Base-by-base conservation (phyloP, 2,888 invertebrate species). In the Nineta flava region DNA sequence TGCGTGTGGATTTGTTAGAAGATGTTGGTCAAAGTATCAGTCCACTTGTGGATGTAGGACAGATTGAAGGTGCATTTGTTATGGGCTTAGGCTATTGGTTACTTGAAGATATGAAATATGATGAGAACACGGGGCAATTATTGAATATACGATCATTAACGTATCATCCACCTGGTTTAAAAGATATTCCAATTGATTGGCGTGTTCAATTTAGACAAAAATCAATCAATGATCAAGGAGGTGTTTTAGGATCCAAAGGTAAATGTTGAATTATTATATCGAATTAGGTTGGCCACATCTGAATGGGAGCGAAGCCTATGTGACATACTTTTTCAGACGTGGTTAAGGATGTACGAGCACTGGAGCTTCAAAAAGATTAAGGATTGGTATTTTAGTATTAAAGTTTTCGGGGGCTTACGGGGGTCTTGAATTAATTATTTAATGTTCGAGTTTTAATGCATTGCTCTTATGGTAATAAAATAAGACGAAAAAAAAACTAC, bases 111-210 rank as follows among this genome's bases (percentile, higher is more conserved):
- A 61, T 83, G 17, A 65, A 79, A 1, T 81, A 76, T 52, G 77
- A 83, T 55, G 65, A 72, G 3, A 79, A 76, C 4, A 26, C 26
- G 4, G 90, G 87, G 1, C 70, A 74, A 55, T 62, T 86, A 3
- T 68, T 83, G 7, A 86, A 87, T 1, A 76, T 81, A 57, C 74
- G 85, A 47, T 87, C 88, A 2, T 91, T 88, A 88, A 83, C 75
- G 46, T 87, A 87, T 58, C 84, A 84, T 57, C 77, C 81, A 2
- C 85, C 86, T 0, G 83, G 83, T 1, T 75, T 77, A 0, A 85
- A 83, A 59, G 87, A 87, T 56, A 84, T 87, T 58, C 86, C 87
- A 1, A 73, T 78, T 16, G 83, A 87, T 62, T 80, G 87, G 56
- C 74, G 83, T 53, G 69, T 87, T 5, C 77, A 78, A 54, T 75